phyloP scores from a whole-genome alignment of 2,888 invertebrate genomes.

The Philonicus albiceps region DNA sequence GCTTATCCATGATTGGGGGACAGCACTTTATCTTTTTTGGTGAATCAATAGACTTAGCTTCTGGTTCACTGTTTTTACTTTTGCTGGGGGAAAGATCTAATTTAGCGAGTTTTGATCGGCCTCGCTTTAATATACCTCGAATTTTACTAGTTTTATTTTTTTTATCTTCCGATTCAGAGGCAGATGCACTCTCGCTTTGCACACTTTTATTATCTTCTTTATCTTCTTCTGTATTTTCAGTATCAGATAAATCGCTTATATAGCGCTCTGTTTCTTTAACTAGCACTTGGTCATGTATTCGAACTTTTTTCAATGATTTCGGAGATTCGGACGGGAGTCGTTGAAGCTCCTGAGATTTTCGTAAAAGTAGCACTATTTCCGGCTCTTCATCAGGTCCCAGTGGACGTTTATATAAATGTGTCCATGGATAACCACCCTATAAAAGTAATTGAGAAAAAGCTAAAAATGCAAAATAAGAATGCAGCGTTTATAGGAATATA shows the following conservation, averaged over 20 bases:
- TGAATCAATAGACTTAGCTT: slow-evolving; percentile 54
- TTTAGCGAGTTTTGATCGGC: neutral
- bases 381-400: slow-evolving; percentile 64
- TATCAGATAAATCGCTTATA: slow-evolving; percentile 61
- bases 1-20: slow-evolving; percentile 71
- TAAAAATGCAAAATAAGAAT: neutral
- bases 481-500: neutral
- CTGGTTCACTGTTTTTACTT: neutral
- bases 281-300: slow-evolving; percentile 62
- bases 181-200: slow-evolving; percentile 56
- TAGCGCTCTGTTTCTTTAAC: slow-evolving; percentile 62
- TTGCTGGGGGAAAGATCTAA: neutral
- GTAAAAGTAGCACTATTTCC: slow-evolving; percentile 60
- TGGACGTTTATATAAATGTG: slow-evolving; percentile 75
- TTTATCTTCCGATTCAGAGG: slow-evolving; percentile 59
- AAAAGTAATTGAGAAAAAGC: neutral
- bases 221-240: slow-evolving; percentile 54
- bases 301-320: slow-evolving; percentile 62
- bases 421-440: slow-evolving; percentile 82
- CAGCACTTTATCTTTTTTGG: slow-evolving; percentile 67
- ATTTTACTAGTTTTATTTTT: slow-evolving; percentile 57
- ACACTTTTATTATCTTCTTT: slow-evolving; percentile 53
- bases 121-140: slow-evolving; percentile 67
- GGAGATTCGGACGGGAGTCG: slow-evolving; percentile 61
- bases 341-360: slow-evolving; percentile 59